Evolutionary conservation across 2,113 vertebrate genomes (phyloP).

Genomic region (Elachura formosa): DNA sequence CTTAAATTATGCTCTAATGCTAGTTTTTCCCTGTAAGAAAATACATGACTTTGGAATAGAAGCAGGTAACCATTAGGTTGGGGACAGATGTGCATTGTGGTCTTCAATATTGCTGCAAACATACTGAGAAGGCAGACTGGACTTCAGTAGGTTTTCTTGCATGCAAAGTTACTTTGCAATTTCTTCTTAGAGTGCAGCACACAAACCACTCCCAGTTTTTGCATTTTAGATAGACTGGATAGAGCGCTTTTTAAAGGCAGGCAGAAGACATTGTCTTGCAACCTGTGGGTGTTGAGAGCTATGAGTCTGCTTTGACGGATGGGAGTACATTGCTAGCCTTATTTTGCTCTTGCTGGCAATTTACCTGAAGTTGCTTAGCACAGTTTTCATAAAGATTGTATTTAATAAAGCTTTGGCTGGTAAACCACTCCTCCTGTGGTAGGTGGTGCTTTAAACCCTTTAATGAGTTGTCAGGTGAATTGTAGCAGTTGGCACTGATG

Average conservation of each 20-base stretch:
- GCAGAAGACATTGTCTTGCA: background rate
- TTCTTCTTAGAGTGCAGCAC: background rate
- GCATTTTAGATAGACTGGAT: background rate
- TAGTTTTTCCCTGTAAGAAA: background rate
- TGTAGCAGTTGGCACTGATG: constrained; percentile 49
- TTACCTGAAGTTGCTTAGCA: background rate
- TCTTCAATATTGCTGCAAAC: constrained; percentile 54
- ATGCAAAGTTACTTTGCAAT: background rate
- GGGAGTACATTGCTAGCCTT: background rate
- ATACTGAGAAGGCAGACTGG: constrained; percentile 39
- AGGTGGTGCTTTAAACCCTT: constrained; percentile 26
- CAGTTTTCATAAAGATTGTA: constrained; percentile 13
- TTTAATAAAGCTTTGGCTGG: constrained; percentile 32
- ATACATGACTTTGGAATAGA: background rate
- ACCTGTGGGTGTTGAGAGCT: background rate
- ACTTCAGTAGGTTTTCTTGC: background rate
- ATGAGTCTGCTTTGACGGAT: background rate
- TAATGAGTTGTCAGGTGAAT: constrained; percentile 61
- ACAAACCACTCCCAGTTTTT: background rate
- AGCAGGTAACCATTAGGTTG: background rate
- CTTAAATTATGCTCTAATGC: background rate
- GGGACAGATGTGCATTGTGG: background rate
- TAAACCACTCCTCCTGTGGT: constrained; percentile 31
- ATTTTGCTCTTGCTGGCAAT: constrained; percentile 10
- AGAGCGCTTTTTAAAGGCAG: constrained; percentile 13